Evolutionary conservation across 2,888 invertebrate genomes (phyloP).

Genomic region (Melieria omissa): DNA sequence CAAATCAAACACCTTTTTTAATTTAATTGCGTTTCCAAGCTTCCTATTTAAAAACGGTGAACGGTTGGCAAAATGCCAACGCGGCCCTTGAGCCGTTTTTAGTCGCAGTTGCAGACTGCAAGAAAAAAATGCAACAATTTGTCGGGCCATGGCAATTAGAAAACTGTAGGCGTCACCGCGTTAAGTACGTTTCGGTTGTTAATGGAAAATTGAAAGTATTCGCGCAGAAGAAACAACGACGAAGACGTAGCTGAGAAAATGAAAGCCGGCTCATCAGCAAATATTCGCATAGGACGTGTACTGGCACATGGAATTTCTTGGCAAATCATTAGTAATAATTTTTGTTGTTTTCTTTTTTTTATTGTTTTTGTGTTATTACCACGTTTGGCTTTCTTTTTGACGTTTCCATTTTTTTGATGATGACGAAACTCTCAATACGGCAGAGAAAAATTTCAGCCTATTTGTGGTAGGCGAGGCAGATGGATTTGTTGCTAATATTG

Average conservation of each 20-base stretch:
- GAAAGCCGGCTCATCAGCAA: background rate
- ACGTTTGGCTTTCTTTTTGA: too few relatives aligned
- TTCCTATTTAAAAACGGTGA: too few relatives aligned
- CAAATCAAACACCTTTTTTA: constrained; percentile 14
- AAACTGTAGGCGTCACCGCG: constrained; percentile 11
- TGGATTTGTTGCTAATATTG: constrained; percentile 5
- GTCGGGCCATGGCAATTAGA: background rate
- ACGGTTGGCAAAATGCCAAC: too few relatives aligned
- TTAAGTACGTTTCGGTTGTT: constrained; percentile 9
- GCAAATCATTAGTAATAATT: constrained; percentile 22
- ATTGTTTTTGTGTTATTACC: background rate
- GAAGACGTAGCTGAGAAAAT: too few relatives aligned
- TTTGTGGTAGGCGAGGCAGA: background rate
- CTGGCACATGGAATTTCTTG: background rate
- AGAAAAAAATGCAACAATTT: background rate
- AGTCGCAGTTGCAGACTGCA: background rate
- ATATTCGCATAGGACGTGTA: background rate
- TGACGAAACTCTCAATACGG: background rate
- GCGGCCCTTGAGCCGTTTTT: too few relatives aligned
- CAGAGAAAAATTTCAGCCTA: background rate
- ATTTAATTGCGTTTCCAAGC: constrained; percentile 18
- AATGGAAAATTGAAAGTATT: background rate
- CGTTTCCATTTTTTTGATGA: too few relatives aligned
- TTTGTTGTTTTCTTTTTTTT: background rate
- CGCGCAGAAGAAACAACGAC: too few relatives aligned